Conservation (phyloP, 2,113 vertebrate genomes). For the Illadopsis cleaveri region DNA sequence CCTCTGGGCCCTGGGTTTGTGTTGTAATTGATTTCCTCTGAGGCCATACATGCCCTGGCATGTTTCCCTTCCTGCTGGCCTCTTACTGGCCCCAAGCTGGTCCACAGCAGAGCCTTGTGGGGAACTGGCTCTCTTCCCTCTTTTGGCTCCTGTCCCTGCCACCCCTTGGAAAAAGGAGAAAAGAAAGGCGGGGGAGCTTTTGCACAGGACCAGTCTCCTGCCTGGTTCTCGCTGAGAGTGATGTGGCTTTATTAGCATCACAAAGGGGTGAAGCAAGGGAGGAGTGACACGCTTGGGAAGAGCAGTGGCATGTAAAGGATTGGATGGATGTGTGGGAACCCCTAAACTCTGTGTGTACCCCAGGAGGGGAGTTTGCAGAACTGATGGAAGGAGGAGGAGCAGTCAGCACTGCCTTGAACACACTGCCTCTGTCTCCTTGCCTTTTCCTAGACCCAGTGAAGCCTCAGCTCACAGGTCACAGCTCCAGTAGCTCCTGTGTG, state of each 20-base stretch:
- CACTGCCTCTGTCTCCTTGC: neutral
- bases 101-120: neutral
- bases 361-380: neutral
- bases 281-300: accelerated
- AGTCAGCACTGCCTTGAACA: neutral
- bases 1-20: neutral
- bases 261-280: neutral
- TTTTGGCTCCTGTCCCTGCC: neutral
- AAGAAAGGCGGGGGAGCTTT: neutral
- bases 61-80: neutral
- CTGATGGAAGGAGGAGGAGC: accelerated
- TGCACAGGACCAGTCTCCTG: too few species aligned
- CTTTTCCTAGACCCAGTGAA: accelerated
- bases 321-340: neutral
- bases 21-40: constrained; percentile 21
- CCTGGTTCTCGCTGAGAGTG: neutral
- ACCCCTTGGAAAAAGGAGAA: neutral
- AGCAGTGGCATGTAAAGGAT: neutral
- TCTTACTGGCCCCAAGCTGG: neutral
- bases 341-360: neutral
- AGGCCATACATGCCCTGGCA: accelerated
- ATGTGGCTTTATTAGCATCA: neutral
- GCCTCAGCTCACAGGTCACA: neutral
- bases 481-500: neutral
- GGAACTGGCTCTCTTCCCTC: neutral